These are phyloP conservation scores for Dasypolia templi DNA, from an alignment of 2,888 invertebrate species.

Conservation along the genomic window DNA sequence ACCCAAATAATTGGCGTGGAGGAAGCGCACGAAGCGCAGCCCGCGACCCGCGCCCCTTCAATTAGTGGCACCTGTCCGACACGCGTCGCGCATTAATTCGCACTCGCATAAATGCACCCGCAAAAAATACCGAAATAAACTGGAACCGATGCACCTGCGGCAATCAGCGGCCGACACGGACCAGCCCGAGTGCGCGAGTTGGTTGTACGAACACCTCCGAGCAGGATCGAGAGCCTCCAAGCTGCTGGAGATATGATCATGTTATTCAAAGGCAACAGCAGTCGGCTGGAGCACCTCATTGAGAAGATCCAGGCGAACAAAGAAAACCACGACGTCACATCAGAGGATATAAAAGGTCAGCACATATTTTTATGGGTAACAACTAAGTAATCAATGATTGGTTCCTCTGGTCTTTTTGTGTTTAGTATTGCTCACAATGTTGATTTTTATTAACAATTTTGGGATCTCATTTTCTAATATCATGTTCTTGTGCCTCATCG, in stretches of 20 bases:
- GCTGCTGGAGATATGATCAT: constrained; percentile 89
- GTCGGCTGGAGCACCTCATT: constrained; percentile 95
- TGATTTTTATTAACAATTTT: background rate
- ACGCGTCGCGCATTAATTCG: constrained; percentile 87
- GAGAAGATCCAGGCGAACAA: constrained; percentile 97
- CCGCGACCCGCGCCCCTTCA: constrained; percentile 83
- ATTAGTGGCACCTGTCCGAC: constrained; percentile 88
- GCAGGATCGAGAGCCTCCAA: constrained; percentile 48
- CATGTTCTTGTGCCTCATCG: background rate
- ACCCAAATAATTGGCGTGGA: constrained; percentile 89
- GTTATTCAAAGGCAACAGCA: constrained; percentile 97
- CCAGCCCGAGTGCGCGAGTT: constrained; percentile 65
- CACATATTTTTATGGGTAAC: constrained; percentile 18
- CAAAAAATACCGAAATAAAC: constrained; percentile 87
- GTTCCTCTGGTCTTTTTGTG: background rate
- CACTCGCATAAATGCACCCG: constrained; percentile 84
- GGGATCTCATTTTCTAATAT: background rate
- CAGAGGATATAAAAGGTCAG: constrained; percentile 89
- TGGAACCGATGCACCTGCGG: constrained; percentile 89
- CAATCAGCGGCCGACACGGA: constrained; percentile 71
- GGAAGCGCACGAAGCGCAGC: constrained; percentile 80
- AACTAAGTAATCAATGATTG: background rate
- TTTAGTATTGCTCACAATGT: background rate
- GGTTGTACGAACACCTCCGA: constrained; percentile 56
- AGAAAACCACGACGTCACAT: constrained; percentile 91